Percentiles rank a stretch among this genome's conserved stretches.
These are phyloP conservation scores for Hormiphora californensis DNA, from an alignment of 37 sponge, comb jelly and placozoan species.

Conservation along the genomic window DNA sequence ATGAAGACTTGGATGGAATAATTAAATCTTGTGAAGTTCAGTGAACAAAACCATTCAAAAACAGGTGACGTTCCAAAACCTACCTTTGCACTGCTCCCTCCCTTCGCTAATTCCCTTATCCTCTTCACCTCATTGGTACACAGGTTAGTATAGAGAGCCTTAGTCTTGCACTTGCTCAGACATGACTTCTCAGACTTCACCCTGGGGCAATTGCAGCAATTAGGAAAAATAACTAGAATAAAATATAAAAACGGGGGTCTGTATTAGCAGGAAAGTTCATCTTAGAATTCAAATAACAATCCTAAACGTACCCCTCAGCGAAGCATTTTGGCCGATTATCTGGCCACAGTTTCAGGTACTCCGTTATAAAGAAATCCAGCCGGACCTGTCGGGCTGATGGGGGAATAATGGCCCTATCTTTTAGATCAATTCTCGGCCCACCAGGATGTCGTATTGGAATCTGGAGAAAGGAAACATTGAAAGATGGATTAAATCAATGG, in stretches of 20 bases:
- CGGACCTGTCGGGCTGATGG: neutral
- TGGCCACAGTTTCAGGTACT: slow-evolving; percentile 47
- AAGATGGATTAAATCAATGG: too few species aligned
- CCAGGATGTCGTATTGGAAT: neutral
- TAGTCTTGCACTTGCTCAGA: slow-evolving; percentile 14
- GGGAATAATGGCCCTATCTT: slow-evolving; percentile 18
- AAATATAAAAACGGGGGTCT: too few species aligned
- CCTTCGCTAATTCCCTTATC: neutral
- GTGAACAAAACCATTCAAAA: too few species aligned
- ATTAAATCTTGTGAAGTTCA: too few species aligned
- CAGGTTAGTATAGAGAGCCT: slow-evolving; percentile 1
- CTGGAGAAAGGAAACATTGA: neutral
- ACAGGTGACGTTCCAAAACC: too few species aligned
- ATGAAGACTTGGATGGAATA: too few species aligned
- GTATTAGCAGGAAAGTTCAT: too few species aligned
- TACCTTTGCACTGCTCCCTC: neutral
- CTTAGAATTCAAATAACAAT: neutral
- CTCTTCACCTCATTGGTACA: slow-evolving; percentile 40
- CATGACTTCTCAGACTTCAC: slow-evolving; percentile 22
- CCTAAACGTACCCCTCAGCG: neutral
- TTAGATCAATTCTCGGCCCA: slow-evolving; percentile 3
- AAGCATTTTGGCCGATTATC: neutral
- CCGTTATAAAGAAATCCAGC: slow-evolving; percentile 43
- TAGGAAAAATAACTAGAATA: neutral
- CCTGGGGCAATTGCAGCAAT: neutral